Percentiles rank a stretch among this genome's conserved stretches.
Conservation (phyloP, 2,888 invertebrate species). For the Hybos culiciformis region DNA sequence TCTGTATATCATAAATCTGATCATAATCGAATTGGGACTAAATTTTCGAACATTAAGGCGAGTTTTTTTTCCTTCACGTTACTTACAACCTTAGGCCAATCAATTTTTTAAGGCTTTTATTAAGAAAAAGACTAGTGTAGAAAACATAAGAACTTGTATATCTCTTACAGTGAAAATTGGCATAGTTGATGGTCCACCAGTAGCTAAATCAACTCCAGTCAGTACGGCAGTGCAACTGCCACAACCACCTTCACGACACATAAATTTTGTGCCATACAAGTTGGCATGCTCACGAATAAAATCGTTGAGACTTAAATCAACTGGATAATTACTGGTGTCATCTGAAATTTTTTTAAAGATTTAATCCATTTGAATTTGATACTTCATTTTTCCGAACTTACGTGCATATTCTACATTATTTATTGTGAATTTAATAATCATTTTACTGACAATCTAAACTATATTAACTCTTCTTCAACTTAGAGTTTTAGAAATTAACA, state of each 20-base stretch:
- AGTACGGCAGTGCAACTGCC: constrained; percentile 40
- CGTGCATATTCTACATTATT: no score
- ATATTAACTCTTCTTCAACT: no score
- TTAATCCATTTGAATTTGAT: no score
- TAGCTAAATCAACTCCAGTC: constrained; percentile 14
- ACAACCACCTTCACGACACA: constrained; percentile 51
- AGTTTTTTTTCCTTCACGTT: no score
- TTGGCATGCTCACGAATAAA: constrained; percentile 40
- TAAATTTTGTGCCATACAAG: constrained; percentile 43
- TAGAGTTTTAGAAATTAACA: no score
- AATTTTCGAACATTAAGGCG: no score
- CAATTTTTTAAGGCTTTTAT: no score
- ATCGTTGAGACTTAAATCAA: constrained; percentile 37
- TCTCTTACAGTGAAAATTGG: constrained; percentile 5
- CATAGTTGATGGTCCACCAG: constrained; percentile 1
- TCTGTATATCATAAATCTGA: neutral
- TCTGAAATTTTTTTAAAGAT: no score
- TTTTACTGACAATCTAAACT: no score
- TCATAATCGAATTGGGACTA: neutral
- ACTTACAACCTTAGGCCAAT: no score
- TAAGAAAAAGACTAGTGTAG: neutral
- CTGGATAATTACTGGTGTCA: constrained; percentile 3
- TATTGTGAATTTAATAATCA: no score
- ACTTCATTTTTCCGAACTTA: no score
- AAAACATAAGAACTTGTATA: neutral